Base-by-base conservation (phyloP, 2,797 vertebrate species). In the Spondyliosoma cantharus region DNA sequence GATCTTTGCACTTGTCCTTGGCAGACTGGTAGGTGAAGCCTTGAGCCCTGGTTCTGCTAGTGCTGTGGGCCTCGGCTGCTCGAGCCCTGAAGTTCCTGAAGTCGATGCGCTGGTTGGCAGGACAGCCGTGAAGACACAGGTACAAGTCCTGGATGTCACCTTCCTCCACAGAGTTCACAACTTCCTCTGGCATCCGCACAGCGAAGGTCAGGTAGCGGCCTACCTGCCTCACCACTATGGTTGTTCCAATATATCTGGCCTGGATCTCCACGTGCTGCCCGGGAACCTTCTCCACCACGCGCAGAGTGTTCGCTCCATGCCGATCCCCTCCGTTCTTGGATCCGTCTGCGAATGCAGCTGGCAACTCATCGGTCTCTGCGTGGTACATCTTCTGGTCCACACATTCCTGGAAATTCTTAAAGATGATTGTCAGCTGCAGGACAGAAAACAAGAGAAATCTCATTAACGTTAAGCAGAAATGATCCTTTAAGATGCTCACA, bases 351-450 rank as follows among this genome's bases (percentile, higher is more conserved):
- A 99, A 99, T 0, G 98, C 98, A 0, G 97, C 96, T 0, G 98
- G 98, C 48, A 99, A 96, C 87, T 98, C 96, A 0, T 97, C 97
- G 5, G 96, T 97, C 94, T 99, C 97, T 0, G 98, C 97, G 65
- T 98, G 97, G 93, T 98, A 99, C 84, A 96, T 98, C 76, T 99
- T 99, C 94, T 99, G 97, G 60, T 99, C 98, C 78, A 98, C 96
- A 0, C 98, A 99, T 83, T 99, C 97, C 88, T 97, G 97, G 93
- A 99, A 99, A 86, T 96, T 98, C 95, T 98, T 99, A 87, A 99
- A 99, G 93, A 99, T 99, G 94, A 99, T 97, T 64, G 98, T 99
- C 88, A 99, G 94, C 98, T 99, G 92, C 3, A 25, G 3, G 52
- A 53, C 22, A 72, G 1, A 88, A 32, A 56, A 29, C 22, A 60